Evolutionary conservation across 1,140 invertebrate species (phyloP), one percentile per base, ranked within the genome.

Genomic region (Megathymus violae): DNA sequence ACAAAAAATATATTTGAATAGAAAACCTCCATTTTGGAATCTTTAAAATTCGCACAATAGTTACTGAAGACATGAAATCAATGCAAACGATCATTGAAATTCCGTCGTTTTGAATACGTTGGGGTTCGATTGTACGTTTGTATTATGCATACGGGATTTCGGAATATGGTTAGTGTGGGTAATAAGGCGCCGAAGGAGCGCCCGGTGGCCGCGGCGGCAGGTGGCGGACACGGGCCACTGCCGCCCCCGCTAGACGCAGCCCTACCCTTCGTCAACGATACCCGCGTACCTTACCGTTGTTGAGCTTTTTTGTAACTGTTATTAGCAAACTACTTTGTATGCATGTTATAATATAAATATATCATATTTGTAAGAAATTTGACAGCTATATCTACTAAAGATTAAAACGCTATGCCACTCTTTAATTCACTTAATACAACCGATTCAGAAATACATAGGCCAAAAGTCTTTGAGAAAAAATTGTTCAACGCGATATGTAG

Each of bases 31-130:
- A 5, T 22, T 22, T 22, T 22, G 2, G 5, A 22, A 5, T 22
- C 16, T 40, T 38, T n/a, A n/a, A n/a, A n/a, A n/a, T n/a, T n/a
- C n/a, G n/a, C n/a, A 52, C 48, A 51, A 40, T 34, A 40, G 16
- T 4, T 5, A 22, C 15, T 0, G 11, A 14, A 22, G 38, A 43
- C 19, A 38, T 31, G 22, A 43, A 56, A 56, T 56, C 51, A 56
- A 56, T 56, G 51, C 38, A 56, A 56, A 43, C 51, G 19, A 56
- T 36, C 31, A 56, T 56, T 56, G 38, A 56, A 43, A 56, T 56
- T 56, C 38, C 38, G 9, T 43, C 13, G 19, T 27, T 41, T 56
- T 31, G 36, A 54, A 54, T 54, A 54, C 19, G 17, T 54, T 9
- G 43, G 15, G 27, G 31, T 5, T 38, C 15, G 11, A n/a, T 14